A percentile compares a stretch with the other conserved stretches of the same genome.
These are phyloP conservation scores for Rhodophaea formosa DNA, from an alignment of 2,888 invertebrate genomes.

Conservation along the genomic window DNA sequence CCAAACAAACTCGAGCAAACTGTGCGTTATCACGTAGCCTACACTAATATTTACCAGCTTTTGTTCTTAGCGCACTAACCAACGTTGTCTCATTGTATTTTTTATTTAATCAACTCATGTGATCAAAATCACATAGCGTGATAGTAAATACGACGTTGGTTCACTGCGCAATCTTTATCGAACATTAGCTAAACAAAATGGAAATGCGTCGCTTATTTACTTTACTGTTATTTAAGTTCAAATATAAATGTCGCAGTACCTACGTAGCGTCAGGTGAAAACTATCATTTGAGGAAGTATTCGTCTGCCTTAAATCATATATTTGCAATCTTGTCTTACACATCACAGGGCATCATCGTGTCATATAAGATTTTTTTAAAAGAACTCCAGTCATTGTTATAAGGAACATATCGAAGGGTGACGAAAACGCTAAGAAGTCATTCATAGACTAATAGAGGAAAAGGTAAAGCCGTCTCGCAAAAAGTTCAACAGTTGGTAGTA, in stretches of 20 bases:
- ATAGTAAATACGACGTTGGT: background rate
- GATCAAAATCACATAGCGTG: background rate
- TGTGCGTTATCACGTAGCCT: background rate
- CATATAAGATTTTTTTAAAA: no score
- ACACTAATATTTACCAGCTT: background rate
- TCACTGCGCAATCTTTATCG: background rate
- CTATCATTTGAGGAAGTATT: background rate
- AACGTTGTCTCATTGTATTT: background rate
- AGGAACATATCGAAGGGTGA: no score
- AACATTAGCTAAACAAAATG: background rate
- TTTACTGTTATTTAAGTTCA: background rate
- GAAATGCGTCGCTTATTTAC: background rate
- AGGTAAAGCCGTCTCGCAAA: no score
- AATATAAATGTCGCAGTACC: no score
- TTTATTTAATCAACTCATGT: background rate
- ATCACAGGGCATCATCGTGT: no score
- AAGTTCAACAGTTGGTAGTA: no score
- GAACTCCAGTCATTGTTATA: no score
- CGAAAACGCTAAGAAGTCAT: no score
- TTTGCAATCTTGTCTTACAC: no score
- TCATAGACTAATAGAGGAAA: no score
- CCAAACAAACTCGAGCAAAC: conserved; percentile 1
- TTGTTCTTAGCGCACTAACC: background rate
- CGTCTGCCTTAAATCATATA: background rate
- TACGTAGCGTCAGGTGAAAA: background rate